phyloP scores from a whole-genome alignment of 1,140 invertebrate genomes.

The Meloidogyne floridensis region DNA sequence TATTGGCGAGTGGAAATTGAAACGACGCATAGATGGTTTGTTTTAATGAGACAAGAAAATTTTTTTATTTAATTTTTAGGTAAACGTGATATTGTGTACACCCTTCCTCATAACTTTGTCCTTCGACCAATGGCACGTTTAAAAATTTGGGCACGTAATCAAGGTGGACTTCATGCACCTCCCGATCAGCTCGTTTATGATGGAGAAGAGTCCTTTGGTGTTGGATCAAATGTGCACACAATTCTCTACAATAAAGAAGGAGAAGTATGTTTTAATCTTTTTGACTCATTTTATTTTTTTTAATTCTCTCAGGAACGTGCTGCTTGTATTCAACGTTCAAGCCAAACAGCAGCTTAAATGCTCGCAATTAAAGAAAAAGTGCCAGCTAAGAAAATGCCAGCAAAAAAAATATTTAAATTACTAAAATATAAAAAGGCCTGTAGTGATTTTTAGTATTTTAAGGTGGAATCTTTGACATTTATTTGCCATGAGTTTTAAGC shows the following conservation, averaged over 20 bases:
- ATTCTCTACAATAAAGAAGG: slow-evolving; percentile 64
- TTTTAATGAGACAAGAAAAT: background rate
- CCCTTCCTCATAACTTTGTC: slow-evolving; percentile 57
- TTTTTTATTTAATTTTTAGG: slow-evolving; percentile 14
- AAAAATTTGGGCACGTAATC: slow-evolving; percentile 62
- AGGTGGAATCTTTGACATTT: background rate
- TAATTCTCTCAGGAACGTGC: slow-evolving; percentile 54
- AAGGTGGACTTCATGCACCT: slow-evolving; percentile 57
- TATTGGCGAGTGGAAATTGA: slow-evolving; percentile 64
- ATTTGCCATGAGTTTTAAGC: background rate
- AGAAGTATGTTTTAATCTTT: slow-evolving; percentile 46
- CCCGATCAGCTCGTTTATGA: slow-evolving; percentile 63
- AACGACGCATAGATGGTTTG: slow-evolving; percentile 56
- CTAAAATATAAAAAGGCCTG: background rate
- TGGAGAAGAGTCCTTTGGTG: slow-evolving; percentile 64
- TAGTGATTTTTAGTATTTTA: background rate
- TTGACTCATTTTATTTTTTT: background rate
- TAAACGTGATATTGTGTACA: slow-evolving; percentile 64
- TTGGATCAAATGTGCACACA: slow-evolving; percentile 62
- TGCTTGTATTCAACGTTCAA: slow-evolving; percentile 62
- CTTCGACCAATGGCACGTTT: slow-evolving; percentile 56
- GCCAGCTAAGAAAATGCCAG: background rate
- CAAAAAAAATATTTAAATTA: background rate
- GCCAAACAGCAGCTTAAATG: slow-evolving; percentile 49
- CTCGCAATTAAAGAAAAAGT: background rate